Evolutionary conservation across 2,888 invertebrate genomes (phyloP).

Genomic region (Pseudoips prasinana): DNA sequence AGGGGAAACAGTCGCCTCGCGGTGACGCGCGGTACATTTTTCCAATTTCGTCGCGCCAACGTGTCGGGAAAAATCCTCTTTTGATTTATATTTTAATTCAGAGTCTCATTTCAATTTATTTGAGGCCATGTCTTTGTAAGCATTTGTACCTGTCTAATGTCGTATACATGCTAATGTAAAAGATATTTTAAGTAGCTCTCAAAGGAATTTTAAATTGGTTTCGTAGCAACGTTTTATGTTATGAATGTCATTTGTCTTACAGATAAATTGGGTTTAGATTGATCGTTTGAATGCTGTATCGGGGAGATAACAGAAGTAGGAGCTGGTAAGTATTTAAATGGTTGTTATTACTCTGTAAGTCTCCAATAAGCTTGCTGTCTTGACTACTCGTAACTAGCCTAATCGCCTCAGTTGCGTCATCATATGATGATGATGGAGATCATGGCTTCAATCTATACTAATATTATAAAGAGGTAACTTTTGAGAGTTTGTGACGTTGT

Average conservation of each 20-base stretch:
- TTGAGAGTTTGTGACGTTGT: too few relatives aligned
- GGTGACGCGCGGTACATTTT: constrained; percentile 52
- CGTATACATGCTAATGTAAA: constrained; percentile 64
- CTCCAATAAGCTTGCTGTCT: too few relatives aligned
- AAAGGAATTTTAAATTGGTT: constrained; percentile 32
- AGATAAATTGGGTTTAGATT: too few relatives aligned
- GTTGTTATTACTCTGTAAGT: too few relatives aligned
- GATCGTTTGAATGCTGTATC: too few relatives aligned
- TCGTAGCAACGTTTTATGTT: constrained; percentile 7
- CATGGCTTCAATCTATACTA: too few relatives aligned
- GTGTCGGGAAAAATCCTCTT: constrained; percentile 75
- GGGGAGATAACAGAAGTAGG: too few relatives aligned
- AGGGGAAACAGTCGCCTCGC: constrained; percentile 21
- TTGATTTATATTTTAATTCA: constrained; percentile 82
- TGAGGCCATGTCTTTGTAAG: constrained; percentile 47
- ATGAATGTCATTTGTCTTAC: not conserved
- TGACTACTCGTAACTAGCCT: too few relatives aligned
- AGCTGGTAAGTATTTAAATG: too few relatives aligned
- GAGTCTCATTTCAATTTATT: constrained; percentile 77
- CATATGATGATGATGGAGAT: too few relatives aligned
- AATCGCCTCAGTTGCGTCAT: too few relatives aligned
- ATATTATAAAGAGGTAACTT: too few relatives aligned
- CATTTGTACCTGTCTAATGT: constrained; percentile 72
- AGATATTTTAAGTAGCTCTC: constrained; percentile 29
- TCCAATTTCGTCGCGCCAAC: constrained; percentile 72